These are phyloP conservation scores for Patiria pectinifera DNA, from an alignment of 53 echinoderm and acorn worm species.

Conservation along the genomic window DNA sequence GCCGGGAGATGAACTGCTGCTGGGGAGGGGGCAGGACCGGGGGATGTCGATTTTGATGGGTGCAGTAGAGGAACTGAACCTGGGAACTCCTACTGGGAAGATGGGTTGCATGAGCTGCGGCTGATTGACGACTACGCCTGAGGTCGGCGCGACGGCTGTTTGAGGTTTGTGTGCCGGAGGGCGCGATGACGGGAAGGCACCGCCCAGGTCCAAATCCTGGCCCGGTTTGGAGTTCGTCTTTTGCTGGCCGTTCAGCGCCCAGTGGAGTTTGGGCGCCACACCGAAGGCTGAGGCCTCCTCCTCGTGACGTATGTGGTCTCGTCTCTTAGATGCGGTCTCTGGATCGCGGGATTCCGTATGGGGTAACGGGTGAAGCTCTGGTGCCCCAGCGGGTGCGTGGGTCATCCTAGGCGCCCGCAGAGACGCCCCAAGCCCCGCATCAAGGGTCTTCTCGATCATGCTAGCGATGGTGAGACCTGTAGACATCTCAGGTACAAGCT, in stretches of 20 bases:
- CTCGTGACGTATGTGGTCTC: conserved; percentile 39
- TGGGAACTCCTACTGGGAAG: conserved; percentile 33
- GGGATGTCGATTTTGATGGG: conserved; percentile 66
- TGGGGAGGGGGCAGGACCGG: conserved; percentile 26
- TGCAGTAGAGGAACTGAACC: conserved; percentile 26
- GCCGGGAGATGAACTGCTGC: conserved; percentile 68
- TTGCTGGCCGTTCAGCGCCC: conserved; percentile 53
- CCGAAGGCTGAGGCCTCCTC: conserved; percentile 45
- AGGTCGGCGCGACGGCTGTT: conserved; percentile 34
- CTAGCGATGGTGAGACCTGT: conserved; percentile 90
- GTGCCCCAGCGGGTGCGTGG: background rate
- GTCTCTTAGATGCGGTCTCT: conserved; percentile 50
- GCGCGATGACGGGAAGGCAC: conserved; percentile 16
- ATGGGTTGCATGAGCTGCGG: conserved; percentile 46
- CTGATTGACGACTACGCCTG: background rate
- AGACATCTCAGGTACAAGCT: conserved; percentile 23
- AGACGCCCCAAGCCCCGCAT: conserved; percentile 72
- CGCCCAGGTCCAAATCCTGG: conserved; percentile 1
- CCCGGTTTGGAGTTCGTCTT: conserved; percentile 12
- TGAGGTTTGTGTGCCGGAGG: conserved; percentile 33
- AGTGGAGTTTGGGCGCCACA: conserved; percentile 52
- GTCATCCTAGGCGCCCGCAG: conserved; percentile 38
- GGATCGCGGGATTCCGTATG: conserved; percentile 24
- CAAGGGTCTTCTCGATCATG: conserved; percentile 93
- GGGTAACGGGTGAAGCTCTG: background rate